Base-by-base conservation (phyloP, 2,797 vertebrate genomes). In the Sphenopsis melanotis region DNA sequence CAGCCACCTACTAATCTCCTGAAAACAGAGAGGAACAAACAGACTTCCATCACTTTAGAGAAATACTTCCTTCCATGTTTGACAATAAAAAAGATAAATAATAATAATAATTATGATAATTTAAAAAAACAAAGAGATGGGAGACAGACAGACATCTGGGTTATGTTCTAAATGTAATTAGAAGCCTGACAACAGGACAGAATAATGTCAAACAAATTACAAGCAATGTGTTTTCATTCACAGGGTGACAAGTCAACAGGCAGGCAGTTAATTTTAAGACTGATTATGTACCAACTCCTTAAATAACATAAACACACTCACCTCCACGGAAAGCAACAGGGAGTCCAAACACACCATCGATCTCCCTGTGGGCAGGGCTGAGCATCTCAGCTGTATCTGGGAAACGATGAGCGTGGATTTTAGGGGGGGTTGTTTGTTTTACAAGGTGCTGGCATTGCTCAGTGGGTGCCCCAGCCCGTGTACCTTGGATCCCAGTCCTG, bases 241-340 rank as follows among this genome's bases (percentile, higher is more conserved):
- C 96, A 95, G 92, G 94, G 96, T 97, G 95, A 97, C 96, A 95
- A 97, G 84, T 97, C 95, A 97, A 96, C 96, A 96, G 94, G 78
- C 93, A 95, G 91, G 10, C 88, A 86, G 95, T 96, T 96, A 78
- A 97, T 97, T 97, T 95, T 81, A 94, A 97, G 94, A 95, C 86
- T 86, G 93, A 97, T 97, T 96, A 93, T 65, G 70, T 84, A 91
- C 71, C 81, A 69, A 91, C 85, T 94, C 92, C 94, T 91, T 94
- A 93, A 96, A 95, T 90, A 97, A 96, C 95, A 94, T n/a, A 76
- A 97, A 90, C 91, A 94, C 29, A 6, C 85, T 95, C 79, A 44
- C 15, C 7, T 64, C 75, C 82, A 92, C 32, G 46, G 50, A 87
- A 23, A 93, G 87, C 93, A 87, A 41, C 66, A 32, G 92, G 94